Evolutionary conservation across 53 echinoderm and acorn worm species (phyloP), one percentile per base, ranked within the genome.

Genomic region (Luidia sarsii): DNA sequence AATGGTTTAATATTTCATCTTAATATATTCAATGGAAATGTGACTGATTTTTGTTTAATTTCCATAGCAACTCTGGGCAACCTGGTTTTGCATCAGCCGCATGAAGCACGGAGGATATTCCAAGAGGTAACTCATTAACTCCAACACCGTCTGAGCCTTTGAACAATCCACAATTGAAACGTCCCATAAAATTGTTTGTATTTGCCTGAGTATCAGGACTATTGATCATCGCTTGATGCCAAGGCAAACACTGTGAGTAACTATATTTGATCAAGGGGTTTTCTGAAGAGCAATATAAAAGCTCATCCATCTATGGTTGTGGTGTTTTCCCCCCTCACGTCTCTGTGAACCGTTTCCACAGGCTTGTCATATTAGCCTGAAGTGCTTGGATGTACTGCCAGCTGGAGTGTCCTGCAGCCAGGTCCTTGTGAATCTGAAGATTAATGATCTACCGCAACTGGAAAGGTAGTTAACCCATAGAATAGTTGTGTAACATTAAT

Each of bases 81-180:
- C 57, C 22, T 71, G 23, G 80, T 91, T 45, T 50, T 91, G 18
- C 87, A 91, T 80, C 43, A 87, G 50, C 83, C 87, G 13, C 74
- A 77, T 50, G 45, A 46, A 71, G 91, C 84, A 36, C 63, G 83
- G 31, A 65, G 65, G 34, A 63, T 91, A n/a, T 91, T 91, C 50
- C 91, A 91, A 81, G 87, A 91, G 80, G 91, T 91, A 87, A 54
- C 31, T 19, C 10, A 51, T n/a, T n/a, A n/a, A n/a, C n/a, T n/a
- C n/a, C n/a, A n/a, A n/a, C n/a, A n/a, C n/a, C n/a, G n/a, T n/a
- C n/a, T n/a, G n/a, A n/a, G n/a, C n/a, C n/a, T n/a, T n/a, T n/a
- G n/a, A n/a, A n/a, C n/a, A n/a, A n/a, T n/a, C n/a, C n/a, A n/a
- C n/a, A n/a, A n/a, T n/a, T n/a, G n/a, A n/a, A n/a, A n/a, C n/a